Percentiles rank a stretch among this genome's conserved stretches.
Conservation (phyloP, 2,888 invertebrate genomes). For the Chrysomela aeneicollis region DNA sequence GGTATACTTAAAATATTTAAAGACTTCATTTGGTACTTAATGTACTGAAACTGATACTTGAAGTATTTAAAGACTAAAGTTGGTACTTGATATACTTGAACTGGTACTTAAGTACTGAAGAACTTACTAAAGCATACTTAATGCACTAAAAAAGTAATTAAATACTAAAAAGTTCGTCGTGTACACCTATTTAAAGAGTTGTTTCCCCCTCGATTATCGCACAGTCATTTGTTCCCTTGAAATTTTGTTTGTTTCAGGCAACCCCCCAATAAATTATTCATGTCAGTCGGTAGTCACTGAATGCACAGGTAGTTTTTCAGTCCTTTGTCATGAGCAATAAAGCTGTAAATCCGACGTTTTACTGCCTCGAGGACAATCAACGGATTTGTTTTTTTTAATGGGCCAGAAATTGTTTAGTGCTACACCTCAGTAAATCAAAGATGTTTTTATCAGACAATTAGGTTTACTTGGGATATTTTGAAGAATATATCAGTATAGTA, state of each 20-base stretch:
- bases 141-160: too few species aligned
- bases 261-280: conserved; percentile 15
- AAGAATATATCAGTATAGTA: too few species aligned
- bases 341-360: conserved; percentile 1
- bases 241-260: conserved; percentile 14
- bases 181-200: too few species aligned
- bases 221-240: conserved; percentile 14
- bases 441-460: not conserved
- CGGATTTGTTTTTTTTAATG: conserved; percentile 17
- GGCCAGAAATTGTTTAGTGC: not conserved
- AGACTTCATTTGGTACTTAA: too few species aligned
- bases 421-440: conserved; percentile 4
- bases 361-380: not conserved
- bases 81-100: too few species aligned
- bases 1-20: too few species aligned
- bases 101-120: too few species aligned
- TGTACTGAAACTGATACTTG: too few species aligned
- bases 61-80: too few species aligned
- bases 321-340: conserved; percentile 20
- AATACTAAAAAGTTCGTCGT: too few species aligned
- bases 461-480: not conserved
- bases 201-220: too few species aligned
- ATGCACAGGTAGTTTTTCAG: conserved; percentile 14
- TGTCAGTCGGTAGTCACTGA: conserved; percentile 8
- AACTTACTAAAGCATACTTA: too few species aligned